Conservation (phyloP, 2,797 vertebrate species). For the Darevskia nairensis region DNA sequence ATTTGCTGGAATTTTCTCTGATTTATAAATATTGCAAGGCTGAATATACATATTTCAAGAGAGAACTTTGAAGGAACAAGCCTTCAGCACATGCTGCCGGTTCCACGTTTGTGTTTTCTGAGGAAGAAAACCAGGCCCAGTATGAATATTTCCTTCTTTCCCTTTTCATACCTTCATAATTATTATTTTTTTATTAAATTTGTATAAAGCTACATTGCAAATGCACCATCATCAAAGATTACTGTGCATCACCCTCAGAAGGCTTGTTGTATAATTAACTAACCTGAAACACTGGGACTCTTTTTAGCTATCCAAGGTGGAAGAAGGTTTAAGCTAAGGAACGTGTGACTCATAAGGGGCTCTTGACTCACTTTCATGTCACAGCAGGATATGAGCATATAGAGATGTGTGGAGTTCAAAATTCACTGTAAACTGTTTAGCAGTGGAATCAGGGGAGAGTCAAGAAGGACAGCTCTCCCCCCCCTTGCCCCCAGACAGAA, state of each 20-base stretch:
- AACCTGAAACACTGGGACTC: not conserved
- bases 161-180: not conserved
- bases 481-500: not conserved
- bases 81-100: slow-evolving; percentile 16
- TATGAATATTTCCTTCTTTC: not conserved
- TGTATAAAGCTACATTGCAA: not conserved
- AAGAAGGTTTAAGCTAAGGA: not conserved
- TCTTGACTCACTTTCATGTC: not conserved
- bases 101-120: not conserved
- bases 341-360: not conserved
- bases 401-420: not conserved
- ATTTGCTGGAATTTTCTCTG: slow-evolving; percentile 53
- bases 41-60: slow-evolving; percentile 36
- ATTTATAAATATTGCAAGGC: slow-evolving; percentile 32
- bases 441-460: not conserved
- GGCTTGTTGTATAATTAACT: not conserved
- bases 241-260: not conserved
- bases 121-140: not conserved
- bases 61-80: not conserved
- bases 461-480: not conserved
- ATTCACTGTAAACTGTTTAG: not conserved
- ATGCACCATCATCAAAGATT: not conserved
- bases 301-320: not conserved
- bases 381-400: not conserved
- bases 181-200: too few relatives aligned